Evolutionary conservation across 2,797 vertebrate genomes (phyloP).

Genomic region (Platyrinchus mystaceus): DNA sequence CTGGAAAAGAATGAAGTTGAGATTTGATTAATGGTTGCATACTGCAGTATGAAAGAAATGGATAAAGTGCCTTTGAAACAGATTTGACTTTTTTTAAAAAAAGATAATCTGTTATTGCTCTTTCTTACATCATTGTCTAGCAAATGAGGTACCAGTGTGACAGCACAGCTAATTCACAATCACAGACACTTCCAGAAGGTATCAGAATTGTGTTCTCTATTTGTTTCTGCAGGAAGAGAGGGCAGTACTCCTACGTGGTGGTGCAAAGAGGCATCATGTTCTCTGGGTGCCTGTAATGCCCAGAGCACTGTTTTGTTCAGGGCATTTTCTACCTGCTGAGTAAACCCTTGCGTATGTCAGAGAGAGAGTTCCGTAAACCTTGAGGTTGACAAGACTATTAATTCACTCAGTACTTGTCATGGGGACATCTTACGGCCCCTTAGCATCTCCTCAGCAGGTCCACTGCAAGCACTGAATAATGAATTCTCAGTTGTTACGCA

Average conservation of each 20-base stretch:
- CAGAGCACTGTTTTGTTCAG: background rate
- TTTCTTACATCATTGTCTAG: background rate
- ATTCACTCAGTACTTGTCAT: background rate
- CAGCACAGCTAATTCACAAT: background rate
- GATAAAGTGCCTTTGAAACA: conserved; percentile 1
- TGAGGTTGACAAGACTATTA: background rate
- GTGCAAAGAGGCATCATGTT: background rate
- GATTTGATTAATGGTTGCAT: conserved; percentile 12
- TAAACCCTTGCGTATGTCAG: background rate
- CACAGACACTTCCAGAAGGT: background rate
- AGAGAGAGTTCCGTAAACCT: background rate
- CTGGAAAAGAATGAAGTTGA: background rate
- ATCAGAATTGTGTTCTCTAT: background rate
- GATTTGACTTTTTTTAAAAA: conserved; percentile 15
- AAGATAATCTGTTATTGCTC: background rate
- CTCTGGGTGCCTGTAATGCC: background rate
- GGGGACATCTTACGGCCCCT: background rate
- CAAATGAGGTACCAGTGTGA: background rate
- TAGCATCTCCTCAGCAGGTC: background rate
- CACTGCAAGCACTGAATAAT: background rate
- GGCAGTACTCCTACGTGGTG: background rate
- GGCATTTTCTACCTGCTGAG: background rate
- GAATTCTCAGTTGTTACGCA: background rate
- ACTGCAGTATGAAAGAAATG: background rate
- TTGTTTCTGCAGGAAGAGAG: background rate